Evolutionary conservation across 2,113 vertebrate species (phyloP), one percentile per base, ranked within the genome.

Genomic region (Sylvilagus bachmani): DNA sequence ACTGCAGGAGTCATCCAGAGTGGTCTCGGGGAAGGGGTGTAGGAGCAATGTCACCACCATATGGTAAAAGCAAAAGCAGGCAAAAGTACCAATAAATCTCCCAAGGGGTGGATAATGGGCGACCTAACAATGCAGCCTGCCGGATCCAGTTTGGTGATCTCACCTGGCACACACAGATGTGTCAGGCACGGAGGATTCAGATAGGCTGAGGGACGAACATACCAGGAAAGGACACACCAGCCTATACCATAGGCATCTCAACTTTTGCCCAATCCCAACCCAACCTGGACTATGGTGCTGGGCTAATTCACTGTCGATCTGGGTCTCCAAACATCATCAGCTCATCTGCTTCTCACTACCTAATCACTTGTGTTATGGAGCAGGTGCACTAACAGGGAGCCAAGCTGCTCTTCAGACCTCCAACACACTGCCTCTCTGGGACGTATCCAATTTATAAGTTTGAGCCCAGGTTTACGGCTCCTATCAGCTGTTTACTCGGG

Each of bases 401-500:
- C 33, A 62, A 38, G 19, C 44, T 67, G 36, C 33, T 86, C 78
- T 73, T 66, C 12, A 7, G 71, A 53, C 51, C 75, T 67, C 86
- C 70, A 74, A 62, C 22, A 36, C n/a, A 29, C 62, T 29, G 75
- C n/a, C 12, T 90, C 31, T 93, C 36, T 24, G n/a, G 64, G 49
- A 73, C 66, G 27, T 2, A 53, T 71, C 67, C 78, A 25, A 93
- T 81, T 58, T 44, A 62, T 36, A 69, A 67, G 64, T 93, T 11
- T 75, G 70, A 77, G 51, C 66, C 53, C 3, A 1, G 61, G 58
- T 87, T 74, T 87, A 29, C 36, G 29, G 67, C n/a, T 95, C 89
- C 85, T 51, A 44, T 96, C 70, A 90, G 71, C 67, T 92, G 86
- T 78, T 92, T 73, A 74, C 66, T 93, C 53, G 38, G 78, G 84